Conservation (phyloP, 1,140 invertebrate genomes). For the Orius laevigatus region DNA sequence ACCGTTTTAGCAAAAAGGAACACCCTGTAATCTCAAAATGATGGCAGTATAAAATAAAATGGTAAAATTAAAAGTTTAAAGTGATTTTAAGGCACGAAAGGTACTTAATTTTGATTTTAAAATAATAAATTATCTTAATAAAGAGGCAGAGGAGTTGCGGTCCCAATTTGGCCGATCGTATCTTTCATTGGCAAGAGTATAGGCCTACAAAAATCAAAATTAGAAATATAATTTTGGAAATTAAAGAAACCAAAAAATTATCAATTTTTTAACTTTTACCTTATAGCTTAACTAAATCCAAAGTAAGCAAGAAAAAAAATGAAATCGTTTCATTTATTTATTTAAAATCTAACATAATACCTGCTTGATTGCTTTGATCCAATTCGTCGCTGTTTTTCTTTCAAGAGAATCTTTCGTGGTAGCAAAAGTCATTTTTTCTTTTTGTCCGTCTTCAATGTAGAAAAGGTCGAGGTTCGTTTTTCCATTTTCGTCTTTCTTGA, state of each 20-base stretch:
- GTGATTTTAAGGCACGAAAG: too few relatives aligned
- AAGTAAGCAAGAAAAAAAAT: neutral
- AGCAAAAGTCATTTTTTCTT: slow-evolving; percentile 6
- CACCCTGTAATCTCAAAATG: too few relatives aligned
- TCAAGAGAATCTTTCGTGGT: slow-evolving; percentile 7
- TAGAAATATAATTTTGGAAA: neutral
- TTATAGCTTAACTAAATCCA: neutral
- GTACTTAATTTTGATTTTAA: too few relatives aligned
- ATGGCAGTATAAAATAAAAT: too few relatives aligned
- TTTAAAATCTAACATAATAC: slow-evolving; percentile 2
- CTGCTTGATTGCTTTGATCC: slow-evolving; percentile 11
- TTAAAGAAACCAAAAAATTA: neutral
- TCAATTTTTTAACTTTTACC: neutral
- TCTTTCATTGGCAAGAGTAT: neutral
- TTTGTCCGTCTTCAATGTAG: neutral
- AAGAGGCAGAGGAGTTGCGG: too few relatives aligned
- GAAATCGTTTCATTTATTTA: neutral
- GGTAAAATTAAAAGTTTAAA: too few relatives aligned
- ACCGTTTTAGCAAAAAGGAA: too few relatives aligned
- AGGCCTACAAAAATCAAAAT: neutral
- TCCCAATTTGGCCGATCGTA: too few relatives aligned
- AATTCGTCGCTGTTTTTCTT: slow-evolving; percentile 6
- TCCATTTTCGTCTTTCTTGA: slow-evolving; percentile 10
- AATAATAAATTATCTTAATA: too few relatives aligned
- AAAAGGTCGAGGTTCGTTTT: neutral